phyloP scores from a whole-genome alignment of 2,113 vertebrate genomes.

The Jacana jacana region DNA sequence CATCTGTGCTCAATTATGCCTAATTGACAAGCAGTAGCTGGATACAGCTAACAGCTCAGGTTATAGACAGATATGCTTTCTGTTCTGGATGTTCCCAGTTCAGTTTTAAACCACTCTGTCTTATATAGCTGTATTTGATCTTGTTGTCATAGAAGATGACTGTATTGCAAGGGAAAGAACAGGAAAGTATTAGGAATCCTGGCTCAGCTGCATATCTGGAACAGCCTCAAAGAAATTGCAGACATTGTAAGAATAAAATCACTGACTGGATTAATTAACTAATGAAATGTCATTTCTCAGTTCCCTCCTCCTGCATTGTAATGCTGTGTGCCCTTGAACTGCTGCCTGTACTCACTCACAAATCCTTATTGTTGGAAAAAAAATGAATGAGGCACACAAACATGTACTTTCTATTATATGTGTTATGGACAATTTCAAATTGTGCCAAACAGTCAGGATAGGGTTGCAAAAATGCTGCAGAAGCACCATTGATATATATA shows the following conservation, averaged over 20 bases:
- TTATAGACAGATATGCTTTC: not conserved
- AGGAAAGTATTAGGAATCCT: not conserved
- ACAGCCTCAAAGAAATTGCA: conserved; percentile 3
- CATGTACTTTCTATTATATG: not conserved
- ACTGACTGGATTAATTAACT: conserved; percentile 26
- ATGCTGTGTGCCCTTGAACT: not conserved
- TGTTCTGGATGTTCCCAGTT: not conserved
- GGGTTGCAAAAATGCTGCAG: not conserved
- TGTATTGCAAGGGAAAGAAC: not conserved
- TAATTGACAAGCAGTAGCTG: not conserved
- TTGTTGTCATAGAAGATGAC: not conserved
- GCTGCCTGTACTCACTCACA: not conserved
- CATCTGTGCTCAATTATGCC: not conserved
- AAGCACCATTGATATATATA: not conserved
- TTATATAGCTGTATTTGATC: not conserved
- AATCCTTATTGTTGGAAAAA: not conserved
- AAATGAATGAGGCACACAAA: not conserved
- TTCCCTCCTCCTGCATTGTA: not conserved
- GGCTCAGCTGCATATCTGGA: not conserved
- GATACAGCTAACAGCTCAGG: not conserved
- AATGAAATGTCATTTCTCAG: conserved; percentile 34
- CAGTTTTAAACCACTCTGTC: not conserved
- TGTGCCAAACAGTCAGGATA: not conserved
- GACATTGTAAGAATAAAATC: conserved; percentile 11
- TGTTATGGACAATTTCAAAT: not conserved